Conservation (phyloP, 1,140 invertebrate species). For the Eupeodes corollae region DNA sequence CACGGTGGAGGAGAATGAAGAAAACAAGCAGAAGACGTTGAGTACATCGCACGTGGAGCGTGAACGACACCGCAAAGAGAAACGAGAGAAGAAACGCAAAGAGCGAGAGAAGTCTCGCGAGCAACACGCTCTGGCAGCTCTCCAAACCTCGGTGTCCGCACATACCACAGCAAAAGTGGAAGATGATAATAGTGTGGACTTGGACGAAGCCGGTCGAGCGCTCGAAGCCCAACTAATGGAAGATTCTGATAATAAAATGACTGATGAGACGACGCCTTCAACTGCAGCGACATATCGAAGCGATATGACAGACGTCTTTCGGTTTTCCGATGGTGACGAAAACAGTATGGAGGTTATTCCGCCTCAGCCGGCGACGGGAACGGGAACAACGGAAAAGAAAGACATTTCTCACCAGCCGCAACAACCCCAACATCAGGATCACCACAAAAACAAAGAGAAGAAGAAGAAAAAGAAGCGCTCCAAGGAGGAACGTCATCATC, state of each 20-base stretch:
- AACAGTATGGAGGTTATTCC: conserved; percentile 16
- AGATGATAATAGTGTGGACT: conserved; percentile 67
- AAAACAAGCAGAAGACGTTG: conserved; percentile 9
- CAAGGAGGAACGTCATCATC: conserved; percentile 59
- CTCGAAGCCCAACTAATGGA: conserved; percentile 66
- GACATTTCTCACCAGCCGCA: conserved; percentile 9
- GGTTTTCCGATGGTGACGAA: conserved; percentile 42
- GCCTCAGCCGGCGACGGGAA: conserved; percentile 7
- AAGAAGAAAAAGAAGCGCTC: conserved; percentile 74
- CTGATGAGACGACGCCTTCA: conserved; percentile 30
- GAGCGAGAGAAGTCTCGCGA: conserved; percentile 40
- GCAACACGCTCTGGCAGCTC: conserved; percentile 17
- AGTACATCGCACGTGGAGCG: conserved; percentile 15
- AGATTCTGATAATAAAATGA: conserved; percentile 38
- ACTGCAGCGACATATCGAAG: conserved; percentile 31
- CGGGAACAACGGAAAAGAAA: conserved; percentile 19
- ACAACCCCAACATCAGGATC: conserved; percentile 9
- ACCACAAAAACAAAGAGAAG: conserved; percentile 58
- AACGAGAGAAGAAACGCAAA: conserved; percentile 57
- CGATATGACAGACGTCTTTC: conserved; percentile 36
- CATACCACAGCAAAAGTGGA: conserved; percentile 37
- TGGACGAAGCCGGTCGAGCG: conserved; percentile 65
- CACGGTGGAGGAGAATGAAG: conserved; percentile 13
- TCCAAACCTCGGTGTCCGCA: conserved; percentile 31
- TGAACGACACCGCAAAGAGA: conserved; percentile 41